Evolutionary conservation across 2,113 vertebrate species (phyloP).

Genomic region (Columba janthina): DNA sequence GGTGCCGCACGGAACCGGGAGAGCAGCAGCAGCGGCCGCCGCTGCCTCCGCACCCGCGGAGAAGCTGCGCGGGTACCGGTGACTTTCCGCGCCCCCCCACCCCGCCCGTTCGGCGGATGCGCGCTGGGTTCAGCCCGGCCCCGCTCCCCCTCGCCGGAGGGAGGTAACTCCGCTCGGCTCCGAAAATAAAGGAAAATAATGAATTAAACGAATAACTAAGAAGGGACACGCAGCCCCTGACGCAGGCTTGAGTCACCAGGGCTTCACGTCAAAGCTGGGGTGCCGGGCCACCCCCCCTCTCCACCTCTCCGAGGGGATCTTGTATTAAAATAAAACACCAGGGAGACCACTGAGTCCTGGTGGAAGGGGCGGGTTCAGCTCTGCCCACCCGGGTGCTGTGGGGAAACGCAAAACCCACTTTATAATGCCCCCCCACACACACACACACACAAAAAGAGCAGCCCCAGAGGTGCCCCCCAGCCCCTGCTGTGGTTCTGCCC

Average conservation of each 20-base stretch:
- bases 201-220: neutral
- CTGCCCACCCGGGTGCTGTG: neutral
- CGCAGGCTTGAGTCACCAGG: slow-evolving; percentile 78
- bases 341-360: neutral
- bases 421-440: neutral
- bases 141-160: neutral
- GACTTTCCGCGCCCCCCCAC: neutral
- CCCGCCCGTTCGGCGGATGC: neutral
- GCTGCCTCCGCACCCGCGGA: neutral
- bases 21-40: neutral
- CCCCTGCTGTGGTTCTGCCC: neutral
- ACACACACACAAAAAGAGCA: fast-evolving
- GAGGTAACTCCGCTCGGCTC: slow-evolving; percentile 1
- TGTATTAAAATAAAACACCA: neutral
- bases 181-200: neutral
- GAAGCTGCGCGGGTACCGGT: neutral
- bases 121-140: neutral
- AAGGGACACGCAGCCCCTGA: slow-evolving; percentile 61
- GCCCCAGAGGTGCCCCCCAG: neutral
- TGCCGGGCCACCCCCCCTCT: neutral
- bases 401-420: neutral
- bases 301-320: neutral
- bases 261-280: slow-evolving; percentile 68
- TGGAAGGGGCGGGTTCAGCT: neutral
- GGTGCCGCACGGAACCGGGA: neutral